phyloP scores from a whole-genome alignment of 1,140 invertebrate genomes.

The Schlechtendalia chinensis region DNA sequence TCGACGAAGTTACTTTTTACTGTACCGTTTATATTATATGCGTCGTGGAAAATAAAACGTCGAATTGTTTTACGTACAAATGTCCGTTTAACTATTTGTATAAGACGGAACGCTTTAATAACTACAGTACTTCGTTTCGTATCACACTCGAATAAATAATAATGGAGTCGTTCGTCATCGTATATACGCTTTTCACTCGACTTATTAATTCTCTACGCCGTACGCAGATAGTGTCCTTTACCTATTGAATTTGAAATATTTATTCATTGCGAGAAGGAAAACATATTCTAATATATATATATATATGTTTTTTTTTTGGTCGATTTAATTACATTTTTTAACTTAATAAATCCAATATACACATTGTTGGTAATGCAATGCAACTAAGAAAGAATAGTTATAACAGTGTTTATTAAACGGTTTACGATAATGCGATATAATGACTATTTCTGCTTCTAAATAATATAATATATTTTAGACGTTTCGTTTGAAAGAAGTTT shows the following conservation, averaged over 20 bases:
- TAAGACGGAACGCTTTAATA: background rate
- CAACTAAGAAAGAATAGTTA: no score
- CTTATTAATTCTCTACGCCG: background rate
- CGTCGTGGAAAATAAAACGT: background rate
- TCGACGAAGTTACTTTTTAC: background rate
- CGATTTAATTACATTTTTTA: no score
- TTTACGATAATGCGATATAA: no score
- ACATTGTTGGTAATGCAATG: no score
- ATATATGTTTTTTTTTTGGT: no score
- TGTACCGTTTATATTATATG: background rate
- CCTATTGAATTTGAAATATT: background rate
- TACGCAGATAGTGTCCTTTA: background rate
- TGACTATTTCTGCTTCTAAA: no score
- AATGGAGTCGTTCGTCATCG: background rate
- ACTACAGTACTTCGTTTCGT: background rate
- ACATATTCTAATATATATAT: no score
- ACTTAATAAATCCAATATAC: no score
- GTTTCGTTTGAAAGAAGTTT: no score
- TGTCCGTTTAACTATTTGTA: background rate
- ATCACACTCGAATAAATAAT: conserved; percentile 1
- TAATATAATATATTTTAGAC: no score
- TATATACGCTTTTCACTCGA: background rate
- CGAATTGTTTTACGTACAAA: background rate
- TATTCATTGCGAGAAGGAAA: no score
- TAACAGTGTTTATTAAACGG: no score